Evolutionary conservation across 2,888 invertebrate species (phyloP).

Genomic region (Pterostichus madidus): DNA sequence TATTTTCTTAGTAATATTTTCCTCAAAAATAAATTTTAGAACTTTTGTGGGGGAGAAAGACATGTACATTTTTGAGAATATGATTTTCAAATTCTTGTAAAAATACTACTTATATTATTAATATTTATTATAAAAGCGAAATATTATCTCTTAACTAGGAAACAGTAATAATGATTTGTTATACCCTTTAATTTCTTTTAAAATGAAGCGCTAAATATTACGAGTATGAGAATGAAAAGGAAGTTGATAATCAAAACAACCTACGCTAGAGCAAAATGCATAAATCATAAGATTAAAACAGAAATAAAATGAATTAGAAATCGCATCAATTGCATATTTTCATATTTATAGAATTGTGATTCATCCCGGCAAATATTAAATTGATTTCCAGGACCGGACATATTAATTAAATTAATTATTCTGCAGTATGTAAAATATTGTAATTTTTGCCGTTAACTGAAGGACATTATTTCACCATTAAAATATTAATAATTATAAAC

Average conservation of each 20-base stretch:
- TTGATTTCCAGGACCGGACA: background rate
- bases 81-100: too few species aligned
- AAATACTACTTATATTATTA: too few species aligned
- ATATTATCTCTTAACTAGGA: too few species aligned
- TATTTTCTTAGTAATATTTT: too few species aligned
- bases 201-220: background rate
- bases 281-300: background rate
- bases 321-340: background rate
- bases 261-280: background rate
- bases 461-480: conserved; percentile 13
- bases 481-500: conserved; percentile 2
- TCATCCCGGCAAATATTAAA: background rate
- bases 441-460: conserved; percentile 25
- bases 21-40: too few species aligned
- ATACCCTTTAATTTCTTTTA: too few species aligned
- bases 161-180: too few species aligned
- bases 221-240: background rate
- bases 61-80: too few species aligned
- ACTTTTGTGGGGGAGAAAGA: too few species aligned
- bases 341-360: conserved; percentile 6
- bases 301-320: background rate
- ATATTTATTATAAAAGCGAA: too few species aligned
- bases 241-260: background rate
- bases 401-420: conserved; percentile 34
- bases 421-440: background rate